phyloP scores from a whole-genome alignment of 2,113 vertebrate genomes.

The Poeciliopsis turrubarensis region DNA sequence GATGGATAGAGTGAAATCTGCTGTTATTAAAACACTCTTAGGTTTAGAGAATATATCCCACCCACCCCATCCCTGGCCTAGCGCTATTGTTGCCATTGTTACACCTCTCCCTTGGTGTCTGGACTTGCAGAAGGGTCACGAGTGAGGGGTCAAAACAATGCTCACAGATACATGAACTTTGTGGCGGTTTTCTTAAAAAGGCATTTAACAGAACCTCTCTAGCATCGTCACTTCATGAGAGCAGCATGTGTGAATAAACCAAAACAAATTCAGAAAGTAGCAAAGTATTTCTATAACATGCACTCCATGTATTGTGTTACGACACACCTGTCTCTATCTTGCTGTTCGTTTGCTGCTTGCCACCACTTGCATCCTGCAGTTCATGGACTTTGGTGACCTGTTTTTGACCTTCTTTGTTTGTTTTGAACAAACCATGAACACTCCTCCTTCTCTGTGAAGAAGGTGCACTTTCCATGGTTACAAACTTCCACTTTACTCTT shows the following conservation, averaged over 20 bases:
- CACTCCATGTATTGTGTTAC: background rate
- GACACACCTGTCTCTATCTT: slow-evolving; percentile 48
- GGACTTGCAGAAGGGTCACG: slow-evolving; percentile 66
- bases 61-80: slow-evolving; percentile 67
- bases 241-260: background rate
- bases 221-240: slow-evolving; percentile 34
- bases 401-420: slow-evolving; percentile 84
- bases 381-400: slow-evolving; percentile 91
- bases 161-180: slow-evolving; percentile 55
- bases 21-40: background rate
- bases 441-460: slow-evolving; percentile 29
- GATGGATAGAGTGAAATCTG: background rate
- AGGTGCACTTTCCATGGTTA: slow-evolving; percentile 37
- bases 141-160: slow-evolving; percentile 68
- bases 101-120: slow-evolving; percentile 68
- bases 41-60: background rate
- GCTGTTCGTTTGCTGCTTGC: slow-evolving; percentile 32
- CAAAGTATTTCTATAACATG: background rate
- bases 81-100: slow-evolving; percentile 54
- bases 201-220: slow-evolving; percentile 38
- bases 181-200: slow-evolving; percentile 48
- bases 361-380: slow-evolving; percentile 63
- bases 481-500: slow-evolving; percentile 24
- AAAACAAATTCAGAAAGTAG: background rate
- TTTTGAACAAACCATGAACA: slow-evolving; percentile 81